Conservation (phyloP, 1,140 invertebrate genomes). For the Diachasmimorpha longicaudata region DNA sequence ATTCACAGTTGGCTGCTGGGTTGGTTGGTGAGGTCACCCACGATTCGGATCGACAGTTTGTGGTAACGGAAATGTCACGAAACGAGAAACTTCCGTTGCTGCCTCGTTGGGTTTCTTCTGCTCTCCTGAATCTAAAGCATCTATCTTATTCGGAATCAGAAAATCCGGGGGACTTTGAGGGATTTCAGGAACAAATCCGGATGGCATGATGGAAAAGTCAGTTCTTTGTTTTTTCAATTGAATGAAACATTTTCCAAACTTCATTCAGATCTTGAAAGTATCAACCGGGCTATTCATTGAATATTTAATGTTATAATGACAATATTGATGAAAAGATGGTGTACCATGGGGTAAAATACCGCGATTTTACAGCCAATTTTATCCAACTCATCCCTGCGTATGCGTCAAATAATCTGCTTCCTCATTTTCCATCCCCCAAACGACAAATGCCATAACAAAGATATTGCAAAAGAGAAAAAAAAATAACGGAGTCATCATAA, state of each 20-base stretch:
- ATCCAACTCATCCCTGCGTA: too few species aligned
- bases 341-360: too few species aligned
- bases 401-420: not conserved
- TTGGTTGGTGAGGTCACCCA: not conserved
- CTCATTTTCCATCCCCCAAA: not conserved
- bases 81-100: slow-evolving; percentile 9
- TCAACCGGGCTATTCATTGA: not conserved
- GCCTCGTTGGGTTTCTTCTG: slow-evolving; percentile 5
- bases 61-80: slow-evolving; percentile 21
- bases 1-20: not conserved
- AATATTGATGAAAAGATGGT: too few species aligned
- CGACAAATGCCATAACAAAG: not conserved
- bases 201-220: not conserved
- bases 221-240: not conserved
- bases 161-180: not conserved
- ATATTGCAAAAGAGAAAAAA: not conserved
- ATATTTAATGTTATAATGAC: too few species aligned
- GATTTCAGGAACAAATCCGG: not conserved
- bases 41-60: slow-evolving; percentile 24
- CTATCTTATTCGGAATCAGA: not conserved
- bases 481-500: slow-evolving; percentile 15
- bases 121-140: slow-evolving; percentile 9
- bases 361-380: too few species aligned
- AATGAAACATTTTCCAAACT: not conserved
- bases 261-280: too few species aligned